Evolutionary conservation across 2,113 vertebrate species (phyloP).

Genomic region (Regulus satrapa): DNA sequence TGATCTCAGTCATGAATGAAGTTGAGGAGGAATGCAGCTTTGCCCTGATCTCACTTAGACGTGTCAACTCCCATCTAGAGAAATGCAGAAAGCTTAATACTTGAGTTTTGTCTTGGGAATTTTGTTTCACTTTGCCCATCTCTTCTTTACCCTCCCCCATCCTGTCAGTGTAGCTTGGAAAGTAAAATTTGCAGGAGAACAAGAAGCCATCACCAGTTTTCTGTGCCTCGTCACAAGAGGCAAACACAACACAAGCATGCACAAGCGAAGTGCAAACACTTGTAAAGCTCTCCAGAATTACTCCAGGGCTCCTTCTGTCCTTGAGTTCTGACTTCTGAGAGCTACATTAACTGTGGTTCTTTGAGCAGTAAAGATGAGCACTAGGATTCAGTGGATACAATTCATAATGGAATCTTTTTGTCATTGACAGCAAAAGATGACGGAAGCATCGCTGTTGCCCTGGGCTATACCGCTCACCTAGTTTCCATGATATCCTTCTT

Average conservation of each 20-base stretch:
- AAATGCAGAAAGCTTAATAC: background rate
- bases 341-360: background rate
- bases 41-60: background rate
- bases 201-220: background rate
- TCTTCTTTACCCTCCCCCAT: background rate
- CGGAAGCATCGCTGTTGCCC: constrained; percentile 91
- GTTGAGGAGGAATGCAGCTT: background rate
- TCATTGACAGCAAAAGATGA: constrained; percentile 89
- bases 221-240: background rate
- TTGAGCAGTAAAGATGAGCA: background rate
- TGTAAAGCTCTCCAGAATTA: background rate
- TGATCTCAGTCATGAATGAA: constrained; percentile 17
- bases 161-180: background rate
- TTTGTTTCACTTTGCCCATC: background rate
- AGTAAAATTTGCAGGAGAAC: background rate
- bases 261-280: background rate
- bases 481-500: constrained; percentile 98
- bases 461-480: constrained; percentile 96
- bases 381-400: background rate
- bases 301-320: background rate
- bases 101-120: constrained; percentile 21
- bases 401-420: background rate
- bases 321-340: background rate
- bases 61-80: constrained; percentile 28
- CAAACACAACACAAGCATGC: background rate